Base-by-base conservation (phyloP, 1,140 invertebrate genomes). In the Drosophila sechellia region DNA sequence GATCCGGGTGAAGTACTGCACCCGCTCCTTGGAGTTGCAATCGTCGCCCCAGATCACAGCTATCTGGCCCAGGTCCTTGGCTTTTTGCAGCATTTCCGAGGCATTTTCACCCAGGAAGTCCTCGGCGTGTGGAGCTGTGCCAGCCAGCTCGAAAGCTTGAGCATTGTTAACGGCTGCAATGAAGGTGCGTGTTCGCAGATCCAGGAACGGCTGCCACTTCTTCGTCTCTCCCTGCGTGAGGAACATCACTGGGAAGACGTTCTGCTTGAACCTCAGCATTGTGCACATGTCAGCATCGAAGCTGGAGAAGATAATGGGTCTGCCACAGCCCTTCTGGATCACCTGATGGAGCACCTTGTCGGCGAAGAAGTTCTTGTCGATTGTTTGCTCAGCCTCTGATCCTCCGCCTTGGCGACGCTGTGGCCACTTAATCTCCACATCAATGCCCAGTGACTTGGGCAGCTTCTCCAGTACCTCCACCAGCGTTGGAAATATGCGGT, bases 31-130 rank as follows among this genome's bases (percentile, higher is more conserved):
- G 90, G 97, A 95, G 78, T 98, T 98, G 83, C 97, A 98, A 87
- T 98, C 97, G 84, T 99, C 97, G 0, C 98, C 98, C 98, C 98
- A 99, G 90, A 97, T 97, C 90, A 99, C 98, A 35, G 98, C 95
- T 2, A 98, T 95, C 27, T 98, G 94, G 12, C 96, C 96, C 31
- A 95, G 93, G 65, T 96, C 94, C 63, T 95, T 95, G 0, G 96
- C 96, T 39, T 95, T 90, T 56, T 96, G 94, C 1, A 98, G 95
- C 93, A 97, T 94, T 1, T 94, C 94, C 1, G 95, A 94, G 0
- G 64, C 86, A 6, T 79, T 75, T 92, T 98, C 96, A 49, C 96
- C 93, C 17, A 99, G 93, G 61, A 99, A 94, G 81, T 98, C 97
- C 93, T 98, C 97, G 0, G 97, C 97, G 89, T 98, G 96, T 0